A percentile compares a stretch with the other conserved stretches of the same genome.
Conservation (phyloP, 2,888 invertebrate species). For the Opisthograptis luteolata region DNA sequence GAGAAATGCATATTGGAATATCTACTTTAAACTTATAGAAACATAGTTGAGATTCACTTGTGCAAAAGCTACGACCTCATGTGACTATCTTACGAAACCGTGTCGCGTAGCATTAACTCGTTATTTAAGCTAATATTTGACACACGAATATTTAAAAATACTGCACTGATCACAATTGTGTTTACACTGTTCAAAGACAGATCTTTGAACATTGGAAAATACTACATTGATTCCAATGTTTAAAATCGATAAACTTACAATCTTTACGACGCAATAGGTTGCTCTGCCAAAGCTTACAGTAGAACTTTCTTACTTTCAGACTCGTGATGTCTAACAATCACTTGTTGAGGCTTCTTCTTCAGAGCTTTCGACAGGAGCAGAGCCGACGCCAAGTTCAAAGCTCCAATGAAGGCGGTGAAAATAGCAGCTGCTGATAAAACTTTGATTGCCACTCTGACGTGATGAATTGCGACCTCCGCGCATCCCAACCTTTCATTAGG, state of each 20-base stretch:
- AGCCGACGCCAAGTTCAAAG: conserved; percentile 57
- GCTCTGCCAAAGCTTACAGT: conserved; percentile 40
- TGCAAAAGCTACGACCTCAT: conserved; percentile 5
- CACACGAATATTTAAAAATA: conserved; percentile 1
- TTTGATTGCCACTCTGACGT: conserved; percentile 64
- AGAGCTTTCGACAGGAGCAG: conserved; percentile 54
- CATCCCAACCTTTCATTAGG: conserved; percentile 77
- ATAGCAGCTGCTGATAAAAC: conserved; percentile 59
- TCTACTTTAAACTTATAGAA: conserved; percentile 15
- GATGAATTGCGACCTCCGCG: conserved; percentile 64
- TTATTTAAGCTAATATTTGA: conserved; percentile 1
- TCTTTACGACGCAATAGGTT: neutral
- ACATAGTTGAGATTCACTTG: conserved; percentile 32
- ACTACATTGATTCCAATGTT: neutral
- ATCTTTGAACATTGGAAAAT: neutral
- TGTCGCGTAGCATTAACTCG: conserved; percentile 10
- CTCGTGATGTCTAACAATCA: conserved; percentile 55
- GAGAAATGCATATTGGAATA: conserved; percentile 29
- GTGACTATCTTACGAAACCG: conserved; percentile 22
- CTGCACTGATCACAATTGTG: conserved; percentile 11
- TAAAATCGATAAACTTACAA: conserved; percentile 6
- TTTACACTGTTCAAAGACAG: neutral
- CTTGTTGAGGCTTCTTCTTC: conserved; percentile 49
- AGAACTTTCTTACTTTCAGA: conserved; percentile 73
- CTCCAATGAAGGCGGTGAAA: conserved; percentile 61